Evolutionary conservation across 37 sponge, comb jelly and placozoan species (phyloP).

Genomic region (Corticium candelabrum): DNA sequence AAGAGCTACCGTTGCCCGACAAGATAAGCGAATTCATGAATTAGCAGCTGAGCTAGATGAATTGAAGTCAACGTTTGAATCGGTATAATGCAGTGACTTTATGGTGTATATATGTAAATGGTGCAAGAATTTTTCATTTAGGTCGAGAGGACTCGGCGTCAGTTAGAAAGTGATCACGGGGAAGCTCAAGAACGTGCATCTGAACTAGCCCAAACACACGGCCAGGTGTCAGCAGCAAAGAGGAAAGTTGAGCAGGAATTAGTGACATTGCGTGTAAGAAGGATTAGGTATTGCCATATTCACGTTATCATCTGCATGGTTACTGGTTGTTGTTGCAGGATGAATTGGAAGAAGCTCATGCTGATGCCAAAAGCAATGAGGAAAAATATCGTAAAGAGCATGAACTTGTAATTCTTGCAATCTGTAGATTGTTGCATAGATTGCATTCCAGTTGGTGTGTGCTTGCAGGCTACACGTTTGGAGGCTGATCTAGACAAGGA

Average conservation of each 20-base stretch:
- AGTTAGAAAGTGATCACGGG: not conserved
- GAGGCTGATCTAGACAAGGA: not conserved
- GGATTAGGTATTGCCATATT: not conserved
- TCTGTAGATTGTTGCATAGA: too few relatives aligned
- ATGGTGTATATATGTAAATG: too few relatives aligned
- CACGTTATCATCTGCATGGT: not conserved
- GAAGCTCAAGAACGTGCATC: not conserved
- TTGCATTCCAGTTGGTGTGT: too few relatives aligned
- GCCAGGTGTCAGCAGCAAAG: not conserved
- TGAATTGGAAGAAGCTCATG: not conserved
- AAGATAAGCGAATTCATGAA: not conserved
- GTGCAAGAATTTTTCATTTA: not conserved
- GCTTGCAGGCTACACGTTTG: not conserved
- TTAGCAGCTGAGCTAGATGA: not conserved
- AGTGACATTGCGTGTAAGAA: not conserved
- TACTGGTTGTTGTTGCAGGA: too few relatives aligned
- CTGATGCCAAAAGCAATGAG: not conserved
- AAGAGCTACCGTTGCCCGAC: not conserved
- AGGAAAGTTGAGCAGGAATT: not conserved
- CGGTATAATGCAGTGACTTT: too few relatives aligned
- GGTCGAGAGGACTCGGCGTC: not conserved
- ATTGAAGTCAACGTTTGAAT: not conserved
- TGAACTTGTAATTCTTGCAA: not conserved
- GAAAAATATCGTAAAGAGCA: not conserved
- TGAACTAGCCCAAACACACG: not conserved